Conservation (phyloP, 2,888 invertebrate species). For the Anthophora plumipes region DNA sequence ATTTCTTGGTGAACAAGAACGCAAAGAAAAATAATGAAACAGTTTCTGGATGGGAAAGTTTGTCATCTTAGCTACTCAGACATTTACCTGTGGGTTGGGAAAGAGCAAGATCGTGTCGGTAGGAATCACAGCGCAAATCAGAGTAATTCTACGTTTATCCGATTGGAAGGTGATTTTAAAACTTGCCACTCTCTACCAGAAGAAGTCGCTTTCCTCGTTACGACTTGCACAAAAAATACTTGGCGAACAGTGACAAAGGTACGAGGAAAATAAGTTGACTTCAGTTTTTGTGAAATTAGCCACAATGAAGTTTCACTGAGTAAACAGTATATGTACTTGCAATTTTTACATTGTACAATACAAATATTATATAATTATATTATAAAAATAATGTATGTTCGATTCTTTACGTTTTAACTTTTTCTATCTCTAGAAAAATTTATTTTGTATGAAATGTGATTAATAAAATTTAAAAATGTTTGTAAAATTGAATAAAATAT, state of each 20-base stretch:
- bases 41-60: constrained; percentile 68
- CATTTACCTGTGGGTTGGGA: constrained; percentile 53
- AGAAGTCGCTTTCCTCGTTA: constrained; percentile 59
- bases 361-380: not conserved
- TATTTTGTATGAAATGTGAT: too few relatives aligned
- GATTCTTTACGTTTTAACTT: too few relatives aligned
- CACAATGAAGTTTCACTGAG: not conserved
- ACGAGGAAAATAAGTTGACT: constrained; percentile 21
- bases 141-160: constrained; percentile 72
- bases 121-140: constrained; percentile 69
- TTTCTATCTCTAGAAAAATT: too few relatives aligned
- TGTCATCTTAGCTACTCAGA: constrained; percentile 70
- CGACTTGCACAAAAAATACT: constrained; percentile 43
- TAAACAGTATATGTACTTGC: not conserved
- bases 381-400: too few relatives aligned
- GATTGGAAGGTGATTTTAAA: constrained; percentile 72
- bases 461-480: too few relatives aligned
- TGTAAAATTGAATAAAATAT: too few relatives aligned
- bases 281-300: not conserved
- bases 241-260: constrained; percentile 48
- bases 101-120: constrained; percentile 64
- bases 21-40: constrained; percentile 54
- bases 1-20: constrained; percentile 28
- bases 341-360: not conserved
- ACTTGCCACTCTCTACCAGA: constrained; percentile 70